Evolutionary conservation across 2,797 vertebrate species (phyloP).

Genomic region (Coreius guichenoti): DNA sequence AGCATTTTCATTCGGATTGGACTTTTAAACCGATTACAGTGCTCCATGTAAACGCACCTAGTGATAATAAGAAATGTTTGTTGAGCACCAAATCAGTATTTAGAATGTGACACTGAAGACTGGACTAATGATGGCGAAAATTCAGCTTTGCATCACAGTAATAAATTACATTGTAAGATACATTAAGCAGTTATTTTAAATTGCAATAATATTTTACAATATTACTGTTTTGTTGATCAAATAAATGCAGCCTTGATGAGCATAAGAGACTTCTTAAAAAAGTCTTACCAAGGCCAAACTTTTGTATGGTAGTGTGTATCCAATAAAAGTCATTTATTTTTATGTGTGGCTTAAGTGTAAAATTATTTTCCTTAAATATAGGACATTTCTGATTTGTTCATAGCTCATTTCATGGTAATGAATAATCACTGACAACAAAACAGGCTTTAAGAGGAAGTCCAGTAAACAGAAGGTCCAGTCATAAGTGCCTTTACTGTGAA

Average conservation of each 20-base stretch:
- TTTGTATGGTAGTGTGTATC: not conserved
- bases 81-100: not conserved
- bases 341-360: not conserved
- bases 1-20: too few relatives aligned
- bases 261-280: not conserved
- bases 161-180: not conserved
- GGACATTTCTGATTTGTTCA: conserved; percentile 39
- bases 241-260: not conserved
- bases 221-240: not conserved
- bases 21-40: too few relatives aligned
- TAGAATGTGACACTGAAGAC: not conserved
- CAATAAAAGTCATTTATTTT: not conserved
- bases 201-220: not conserved
- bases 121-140: not conserved
- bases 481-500: not conserved
- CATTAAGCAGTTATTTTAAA: not conserved
- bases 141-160: not conserved
- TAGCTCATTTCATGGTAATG: not conserved
- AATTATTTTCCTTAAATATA: conserved; percentile 7
- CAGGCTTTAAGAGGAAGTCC: conserved; percentile 10
- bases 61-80: not conserved
- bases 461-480: conserved; percentile 1
- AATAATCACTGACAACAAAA: conserved; percentile 15
- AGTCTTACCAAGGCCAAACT: not conserved
- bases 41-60: too few relatives aligned